Base-by-base conservation (phyloP, 2,113 vertebrate genomes). In the Sinocyclocheilus anshuiensis region DNA sequence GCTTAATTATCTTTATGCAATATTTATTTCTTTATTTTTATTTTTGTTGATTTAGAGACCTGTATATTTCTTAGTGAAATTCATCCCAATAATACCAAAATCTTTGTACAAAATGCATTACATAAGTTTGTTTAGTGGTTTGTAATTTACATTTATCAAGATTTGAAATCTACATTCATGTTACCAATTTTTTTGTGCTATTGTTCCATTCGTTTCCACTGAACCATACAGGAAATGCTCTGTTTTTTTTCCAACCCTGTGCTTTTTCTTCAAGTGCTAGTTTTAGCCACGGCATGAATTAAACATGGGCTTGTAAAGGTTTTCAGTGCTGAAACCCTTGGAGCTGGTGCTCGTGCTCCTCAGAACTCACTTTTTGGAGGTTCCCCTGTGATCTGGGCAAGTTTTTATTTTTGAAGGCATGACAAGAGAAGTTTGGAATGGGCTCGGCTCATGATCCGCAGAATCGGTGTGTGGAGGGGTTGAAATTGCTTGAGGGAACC, bases 401-500 rank as follows among this genome's bases (percentile, higher is more conserved):
- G 59, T 29, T 63, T 33, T 69, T 69, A 50, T 81, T 81, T 26
- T 48, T 81, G 61, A 81, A 50, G 61, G 24, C 20, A 24, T 53
- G 81, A 83, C 18, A 24, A 67, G 81, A 71, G 24, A 48, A 1
- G 63, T 71, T 81, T 71, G 81, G 63, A 83, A 65, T 15, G 45
- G 81, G n/a, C 39, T 71, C 7, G 6, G 39, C 16, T 69, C 63
- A 9, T 80, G 33, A 61, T 80, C 77, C 9, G n/a, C 24, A 29
- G 48, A 33, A 29, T 55, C 6, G 0, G 12, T 65, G 77, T 13
- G 7, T 42, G 13, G 9, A 33, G 61, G 79, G 61, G 22, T 26
- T 67, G 79, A 81, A 81, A 65, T 81, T 81, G 61, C 61, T 48
- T 11, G 24, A 22, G 61, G 48, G 50, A 72, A 57, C 45, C n/a